Base-by-base conservation (phyloP, 2,888 invertebrate genomes). In the Trilocha varians region DNA sequence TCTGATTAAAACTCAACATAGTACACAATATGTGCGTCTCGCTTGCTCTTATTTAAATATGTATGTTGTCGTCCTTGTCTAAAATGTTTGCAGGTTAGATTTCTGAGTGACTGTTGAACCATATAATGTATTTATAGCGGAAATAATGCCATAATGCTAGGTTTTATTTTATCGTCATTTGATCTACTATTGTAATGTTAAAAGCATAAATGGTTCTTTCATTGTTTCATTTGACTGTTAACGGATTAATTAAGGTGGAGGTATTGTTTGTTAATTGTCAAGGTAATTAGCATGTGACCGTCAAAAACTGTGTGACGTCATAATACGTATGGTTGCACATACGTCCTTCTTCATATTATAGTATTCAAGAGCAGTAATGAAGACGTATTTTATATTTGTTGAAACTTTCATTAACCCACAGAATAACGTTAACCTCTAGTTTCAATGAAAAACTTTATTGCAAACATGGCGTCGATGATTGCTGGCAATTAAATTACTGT, bases 1-100 rank as follows among this genome's bases (percentile, higher is more conserved):
- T 57, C 58, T 50, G 62, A 64, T 61, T 61, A 65, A 53, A 48
- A 52, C 53, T 44, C 45, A 42, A 43, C 52, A 53, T 45, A 45
- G 44, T 47, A 55, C 56, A 57, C 44, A 39, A 39, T 18, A 42
- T 13, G 39, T 14, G 33, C 33, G 15, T 36, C 39, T 43, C 43
- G 36, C 33, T 43, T n/a, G 9, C 34, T 15, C 18, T 3, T 15
- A 1, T 16, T 11, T 16, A 16, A 17, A 13, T 38, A 16, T 15
- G 16, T 34, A 13, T 32, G 16, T 2, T 13, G 34, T 35, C 35
- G 35, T 42, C 42, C 16, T 38, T 35, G 13, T 38, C 38, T 25
- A 32, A 9, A 13, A 4, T 13, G 6, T 34, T 16, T 38, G 16
- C 13, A 32, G 8, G 38, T 39, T 42, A 38, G 38, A 25, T 42